phyloP scores from a whole-genome alignment of 2,113 vertebrate species.

The Lamprotornis superbus region DNA sequence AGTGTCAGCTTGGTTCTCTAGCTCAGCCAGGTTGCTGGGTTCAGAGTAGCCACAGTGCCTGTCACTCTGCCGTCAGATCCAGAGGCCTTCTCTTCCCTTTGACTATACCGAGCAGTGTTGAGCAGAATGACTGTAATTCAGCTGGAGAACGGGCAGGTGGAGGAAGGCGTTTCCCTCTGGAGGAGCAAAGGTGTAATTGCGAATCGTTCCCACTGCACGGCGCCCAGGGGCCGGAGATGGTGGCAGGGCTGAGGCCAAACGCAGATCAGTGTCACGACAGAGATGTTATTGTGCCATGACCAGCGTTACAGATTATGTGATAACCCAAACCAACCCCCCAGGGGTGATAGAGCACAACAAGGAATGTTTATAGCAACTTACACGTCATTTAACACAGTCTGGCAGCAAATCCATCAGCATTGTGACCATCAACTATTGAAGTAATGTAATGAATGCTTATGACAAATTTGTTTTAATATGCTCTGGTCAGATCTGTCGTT shows the following conservation, averaged over 20 bases:
- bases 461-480: not conserved
- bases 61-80: not conserved
- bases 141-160: not conserved
- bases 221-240: not conserved
- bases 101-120: not conserved
- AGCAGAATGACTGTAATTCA: not conserved
- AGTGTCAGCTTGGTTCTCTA: not conserved
- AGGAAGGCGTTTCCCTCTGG: not conserved
- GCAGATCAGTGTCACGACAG: not conserved
- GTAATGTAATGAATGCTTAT: not conserved
- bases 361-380: not conserved
- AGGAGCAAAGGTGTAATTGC: not conserved
- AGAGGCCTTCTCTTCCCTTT: not conserved
- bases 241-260: not conserved
- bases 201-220: not conserved
- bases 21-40: not conserved
- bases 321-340: not conserved
- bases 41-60: not conserved
- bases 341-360: not conserved
- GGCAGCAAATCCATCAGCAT: not conserved
- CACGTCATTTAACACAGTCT: not conserved
- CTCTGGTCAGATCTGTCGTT: not conserved
- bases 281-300: not conserved
- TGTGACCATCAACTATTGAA: not conserved
- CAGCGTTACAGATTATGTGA: not conserved